Percentiles rank a stretch among this genome's conserved stretches.
Conservation (phyloP, 2,888 invertebrate species). For the Alentia gelatinosa region DNA sequence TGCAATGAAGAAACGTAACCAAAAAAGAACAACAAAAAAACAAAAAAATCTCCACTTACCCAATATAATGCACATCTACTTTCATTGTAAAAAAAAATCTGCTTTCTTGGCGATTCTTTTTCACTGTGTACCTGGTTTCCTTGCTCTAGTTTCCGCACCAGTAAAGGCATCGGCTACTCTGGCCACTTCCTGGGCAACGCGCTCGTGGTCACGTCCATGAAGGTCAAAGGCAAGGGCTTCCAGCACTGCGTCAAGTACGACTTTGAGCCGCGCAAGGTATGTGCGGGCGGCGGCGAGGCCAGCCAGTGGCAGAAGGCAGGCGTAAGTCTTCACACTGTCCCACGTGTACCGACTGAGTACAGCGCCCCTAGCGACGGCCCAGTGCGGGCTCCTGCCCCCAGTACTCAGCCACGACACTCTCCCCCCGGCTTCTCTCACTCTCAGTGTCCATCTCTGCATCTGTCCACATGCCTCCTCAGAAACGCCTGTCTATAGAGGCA, state of each 20-base stretch:
- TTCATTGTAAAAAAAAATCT: no score
- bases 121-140: no score
- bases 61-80: no score
- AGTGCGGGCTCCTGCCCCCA: neutral
- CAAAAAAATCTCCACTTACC: no score
- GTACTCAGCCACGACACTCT: neutral
- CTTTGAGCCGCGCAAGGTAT: constrained; percentile 96
- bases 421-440: no score
- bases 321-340: constrained; percentile 35
- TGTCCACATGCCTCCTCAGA: no score
- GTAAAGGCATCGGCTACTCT: constrained; percentile 99
- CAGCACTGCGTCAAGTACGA: constrained; percentile 99
- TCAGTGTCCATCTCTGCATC: no score
- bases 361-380: neutral
- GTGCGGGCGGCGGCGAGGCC: constrained; percentile 55
- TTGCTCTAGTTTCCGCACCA: constrained; percentile 92
- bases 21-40: no score
- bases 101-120: no score
- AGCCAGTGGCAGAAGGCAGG: constrained; percentile 49
- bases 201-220: constrained; percentile 98
- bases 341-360: neutral
- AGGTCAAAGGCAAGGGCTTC: constrained; percentile 98
- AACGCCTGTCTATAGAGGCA: no score
- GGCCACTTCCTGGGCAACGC: constrained; percentile 99
- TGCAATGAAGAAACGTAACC: no score